A percentile compares a stretch with the other conserved stretches of the same genome.
Conservation (phyloP, 2,797 vertebrate species). For the Pygocentrus nattereri region DNA sequence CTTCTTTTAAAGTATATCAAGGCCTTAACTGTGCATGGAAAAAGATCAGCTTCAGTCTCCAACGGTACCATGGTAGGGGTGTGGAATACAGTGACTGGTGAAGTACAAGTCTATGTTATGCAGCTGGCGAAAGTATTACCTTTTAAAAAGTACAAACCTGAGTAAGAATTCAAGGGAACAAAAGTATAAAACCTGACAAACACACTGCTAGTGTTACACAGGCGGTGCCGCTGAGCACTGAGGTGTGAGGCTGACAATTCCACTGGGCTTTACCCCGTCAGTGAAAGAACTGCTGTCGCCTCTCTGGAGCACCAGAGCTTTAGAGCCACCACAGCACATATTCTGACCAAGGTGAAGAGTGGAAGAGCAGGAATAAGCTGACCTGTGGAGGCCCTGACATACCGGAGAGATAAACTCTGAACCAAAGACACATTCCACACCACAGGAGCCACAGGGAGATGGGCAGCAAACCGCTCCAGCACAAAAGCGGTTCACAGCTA, state of each 20-base stretch:
- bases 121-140: too few relatives aligned
- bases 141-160: not conserved
- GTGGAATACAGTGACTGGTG: too few relatives aligned
- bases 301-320: not conserved
- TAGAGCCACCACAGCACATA: constrained; percentile 36
- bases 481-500: constrained; percentile 35
- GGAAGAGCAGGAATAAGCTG: constrained; percentile 27
- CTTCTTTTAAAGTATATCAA: too few relatives aligned
- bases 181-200: not conserved
- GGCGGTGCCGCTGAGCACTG: not conserved
- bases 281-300: constrained; percentile 17
- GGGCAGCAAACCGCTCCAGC: constrained; percentile 17
- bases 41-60: too few relatives aligned
- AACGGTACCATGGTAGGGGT: too few relatives aligned
- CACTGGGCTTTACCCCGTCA: not conserved
- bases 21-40: too few relatives aligned
- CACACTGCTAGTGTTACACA: not conserved
- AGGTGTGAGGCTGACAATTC: constrained; percentile 1
- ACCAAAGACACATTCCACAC: constrained; percentile 56
- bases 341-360: constrained; percentile 34
- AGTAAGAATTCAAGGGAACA: not conserved
- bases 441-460: constrained; percentile 45
- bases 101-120: not conserved
- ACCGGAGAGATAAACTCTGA: constrained; percentile 48
- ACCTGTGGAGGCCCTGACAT: constrained; percentile 33